Percentiles rank a stretch among this genome's conserved stretches.
These are phyloP conservation scores for Sminthopsis crassicaudata DNA, from an alignment of 2,113 vertebrate genomes.

Conservation along the genomic window DNA sequence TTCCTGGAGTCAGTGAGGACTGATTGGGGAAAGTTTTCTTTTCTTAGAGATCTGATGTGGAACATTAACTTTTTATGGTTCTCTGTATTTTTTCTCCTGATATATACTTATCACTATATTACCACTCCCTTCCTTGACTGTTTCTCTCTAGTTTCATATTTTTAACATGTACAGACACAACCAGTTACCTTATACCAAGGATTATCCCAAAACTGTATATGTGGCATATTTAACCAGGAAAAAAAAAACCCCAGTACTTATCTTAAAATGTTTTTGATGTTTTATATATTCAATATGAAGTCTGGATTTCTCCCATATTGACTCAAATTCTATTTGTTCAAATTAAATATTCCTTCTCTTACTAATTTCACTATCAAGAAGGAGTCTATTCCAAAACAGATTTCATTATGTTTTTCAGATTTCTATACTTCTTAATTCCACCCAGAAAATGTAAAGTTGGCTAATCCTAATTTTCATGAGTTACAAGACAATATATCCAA, in stretches of 20 bases:
- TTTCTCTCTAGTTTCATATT: background rate
- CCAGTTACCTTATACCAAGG: background rate
- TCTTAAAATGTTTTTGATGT: background rate
- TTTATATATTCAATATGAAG: background rate
- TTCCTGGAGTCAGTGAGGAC: background rate
- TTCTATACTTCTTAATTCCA: slow-evolving; percentile 45
- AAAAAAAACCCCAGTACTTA: background rate
- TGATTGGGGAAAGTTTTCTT: background rate
- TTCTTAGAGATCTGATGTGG: background rate
- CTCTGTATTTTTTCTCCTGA: background rate
- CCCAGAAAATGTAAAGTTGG: slow-evolving; percentile 7
- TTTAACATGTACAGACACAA: background rate
- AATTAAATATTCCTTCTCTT: slow-evolving; percentile 33
- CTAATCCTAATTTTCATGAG: slow-evolving; percentile 45
- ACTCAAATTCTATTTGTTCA: slow-evolving; percentile 42
- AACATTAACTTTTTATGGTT: background rate
- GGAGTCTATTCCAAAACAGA: background rate
- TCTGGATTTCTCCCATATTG: background rate
- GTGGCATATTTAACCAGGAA: background rate
- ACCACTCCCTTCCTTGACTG: background rate
- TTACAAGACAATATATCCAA: slow-evolving; percentile 5
- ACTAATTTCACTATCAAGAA: slow-evolving; percentile 39
- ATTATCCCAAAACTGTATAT: background rate
- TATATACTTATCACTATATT: background rate
- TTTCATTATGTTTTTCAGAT: slow-evolving; percentile 14